phyloP scores from a whole-genome alignment of 1,140 invertebrate species.

The Diabrotica undecimpunctata region DNA sequence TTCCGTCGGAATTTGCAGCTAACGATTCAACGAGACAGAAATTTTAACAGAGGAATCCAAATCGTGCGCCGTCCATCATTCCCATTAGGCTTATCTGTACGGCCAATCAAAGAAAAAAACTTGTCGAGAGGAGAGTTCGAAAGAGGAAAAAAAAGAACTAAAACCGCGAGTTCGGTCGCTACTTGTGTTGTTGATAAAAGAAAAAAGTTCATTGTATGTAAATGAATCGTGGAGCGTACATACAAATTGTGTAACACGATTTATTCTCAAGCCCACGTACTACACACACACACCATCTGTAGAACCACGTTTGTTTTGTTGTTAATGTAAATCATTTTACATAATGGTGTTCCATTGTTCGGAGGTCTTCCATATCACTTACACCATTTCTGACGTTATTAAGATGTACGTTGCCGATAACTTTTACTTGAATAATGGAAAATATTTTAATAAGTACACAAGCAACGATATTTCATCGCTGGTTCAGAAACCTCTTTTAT shows the following conservation, averaged over 20 bases:
- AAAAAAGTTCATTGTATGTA: background rate
- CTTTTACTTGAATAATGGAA: too few relatives aligned
- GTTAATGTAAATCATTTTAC: background rate
- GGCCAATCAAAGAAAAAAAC: too few relatives aligned
- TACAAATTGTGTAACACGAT: constrained; percentile 1
- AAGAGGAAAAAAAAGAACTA: too few relatives aligned
- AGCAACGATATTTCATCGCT: too few relatives aligned
- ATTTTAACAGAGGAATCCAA: too few relatives aligned
- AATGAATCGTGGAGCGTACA: background rate
- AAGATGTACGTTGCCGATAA: background rate
- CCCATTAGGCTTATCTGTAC: too few relatives aligned
- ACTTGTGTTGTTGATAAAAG: background rate
- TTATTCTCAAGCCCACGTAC: background rate
- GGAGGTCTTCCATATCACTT: background rate
- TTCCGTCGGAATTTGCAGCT: too few relatives aligned
- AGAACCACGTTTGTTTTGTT: background rate
- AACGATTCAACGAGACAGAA: too few relatives aligned
- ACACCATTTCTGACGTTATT: background rate
- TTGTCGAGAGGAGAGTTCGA: too few relatives aligned
- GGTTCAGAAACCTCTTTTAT: too few relatives aligned
- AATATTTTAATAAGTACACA: too few relatives aligned
- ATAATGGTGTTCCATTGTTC: constrained; percentile 2
- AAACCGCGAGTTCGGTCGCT: background rate
- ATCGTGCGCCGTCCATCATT: too few relatives aligned
- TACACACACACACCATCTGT: background rate